Percentiles rank a stretch among this genome's conserved stretches.
phyloP scores from a whole-genome alignment of 2,888 invertebrate genomes.

The Nesidiocoris tenuis region DNA sequence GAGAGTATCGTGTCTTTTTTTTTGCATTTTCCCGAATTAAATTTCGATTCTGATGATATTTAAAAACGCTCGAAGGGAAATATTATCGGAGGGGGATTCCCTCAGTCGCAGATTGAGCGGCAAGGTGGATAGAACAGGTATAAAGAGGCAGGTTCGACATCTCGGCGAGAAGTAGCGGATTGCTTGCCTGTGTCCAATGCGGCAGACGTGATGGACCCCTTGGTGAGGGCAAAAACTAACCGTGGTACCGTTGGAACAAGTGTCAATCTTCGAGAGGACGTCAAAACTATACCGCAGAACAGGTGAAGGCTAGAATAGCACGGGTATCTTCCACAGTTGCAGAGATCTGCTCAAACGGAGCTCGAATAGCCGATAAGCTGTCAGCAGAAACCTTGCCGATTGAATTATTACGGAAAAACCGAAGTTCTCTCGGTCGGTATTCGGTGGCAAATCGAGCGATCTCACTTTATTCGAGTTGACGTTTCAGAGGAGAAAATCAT shows the following conservation, averaged over 20 bases:
- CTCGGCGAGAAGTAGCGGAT: slow-evolving; percentile 40
- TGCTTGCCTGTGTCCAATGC: slow-evolving; percentile 43
- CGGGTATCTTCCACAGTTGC: too few species aligned
- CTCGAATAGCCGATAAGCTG: slow-evolving; percentile 30
- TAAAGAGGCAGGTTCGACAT: slow-evolving; percentile 27
- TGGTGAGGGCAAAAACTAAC: slow-evolving; percentile 39
- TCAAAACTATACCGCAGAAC: slow-evolving; percentile 42
- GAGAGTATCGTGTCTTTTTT: too few species aligned
- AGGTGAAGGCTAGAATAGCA: background rate
- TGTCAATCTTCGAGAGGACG: slow-evolving; percentile 41
- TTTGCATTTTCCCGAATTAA: too few species aligned
- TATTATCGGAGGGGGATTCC: too few species aligned
- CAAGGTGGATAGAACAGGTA: background rate
- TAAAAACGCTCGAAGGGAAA: too few species aligned
- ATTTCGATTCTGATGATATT: too few species aligned
- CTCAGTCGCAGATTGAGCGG: too few species aligned
- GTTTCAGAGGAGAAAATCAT: background rate
- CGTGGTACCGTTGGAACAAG: slow-evolving; percentile 43
- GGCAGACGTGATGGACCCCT: slow-evolving; percentile 44
- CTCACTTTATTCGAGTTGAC: too few species aligned
- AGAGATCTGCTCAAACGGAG: slow-evolving; percentile 4
- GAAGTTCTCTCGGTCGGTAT: background rate
- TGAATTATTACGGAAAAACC: slow-evolving; percentile 40
- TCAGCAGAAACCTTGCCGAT: slow-evolving; percentile 19
- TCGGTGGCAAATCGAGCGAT: background rate